These are phyloP conservation scores for Bubo bubo DNA, from an alignment of 2,113 vertebrate genomes.

Conservation along the genomic window DNA sequence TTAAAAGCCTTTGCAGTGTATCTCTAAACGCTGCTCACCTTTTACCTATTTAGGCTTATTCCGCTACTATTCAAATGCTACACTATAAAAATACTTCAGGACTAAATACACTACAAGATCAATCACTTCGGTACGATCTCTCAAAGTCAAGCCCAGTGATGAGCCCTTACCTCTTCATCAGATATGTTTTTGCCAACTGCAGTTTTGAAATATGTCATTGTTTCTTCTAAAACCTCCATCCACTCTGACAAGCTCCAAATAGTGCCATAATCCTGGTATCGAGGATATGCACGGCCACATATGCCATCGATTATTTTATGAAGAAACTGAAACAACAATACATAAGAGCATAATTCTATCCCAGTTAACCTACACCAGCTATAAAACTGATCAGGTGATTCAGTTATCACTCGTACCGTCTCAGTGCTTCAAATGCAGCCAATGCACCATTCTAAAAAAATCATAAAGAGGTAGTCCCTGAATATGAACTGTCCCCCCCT, in stretches of 20 bases:
- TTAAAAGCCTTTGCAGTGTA: background rate
- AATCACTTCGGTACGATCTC: background rate
- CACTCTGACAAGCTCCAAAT: conserved; percentile 86
- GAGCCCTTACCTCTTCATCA: conserved; percentile 82
- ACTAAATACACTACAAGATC: background rate
- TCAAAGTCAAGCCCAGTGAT: background rate
- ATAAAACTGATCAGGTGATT: fast-evolving
- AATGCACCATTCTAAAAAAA: background rate
- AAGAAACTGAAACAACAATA: conserved; percentile 78
- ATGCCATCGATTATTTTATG: conserved; percentile 89
- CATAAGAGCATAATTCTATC: fast-evolving
- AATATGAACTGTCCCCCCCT: background rate
- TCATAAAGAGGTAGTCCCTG: fast-evolving
- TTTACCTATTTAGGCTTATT: background rate
- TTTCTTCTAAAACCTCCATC: conserved; percentile 78
- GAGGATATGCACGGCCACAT: conserved; percentile 83
- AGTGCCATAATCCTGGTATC: conserved; percentile 76
- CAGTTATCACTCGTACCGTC: no score
- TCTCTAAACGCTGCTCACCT: background rate
- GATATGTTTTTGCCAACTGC: conserved; percentile 78
- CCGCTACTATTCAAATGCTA: background rate
- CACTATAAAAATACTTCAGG: background rate
- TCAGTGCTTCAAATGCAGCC: background rate
- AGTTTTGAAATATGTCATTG: conserved; percentile 72
- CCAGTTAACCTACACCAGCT: background rate